Evolutionary conservation across 2,888 invertebrate species (phyloP).

Genomic region (Dynastes hyllus): DNA sequence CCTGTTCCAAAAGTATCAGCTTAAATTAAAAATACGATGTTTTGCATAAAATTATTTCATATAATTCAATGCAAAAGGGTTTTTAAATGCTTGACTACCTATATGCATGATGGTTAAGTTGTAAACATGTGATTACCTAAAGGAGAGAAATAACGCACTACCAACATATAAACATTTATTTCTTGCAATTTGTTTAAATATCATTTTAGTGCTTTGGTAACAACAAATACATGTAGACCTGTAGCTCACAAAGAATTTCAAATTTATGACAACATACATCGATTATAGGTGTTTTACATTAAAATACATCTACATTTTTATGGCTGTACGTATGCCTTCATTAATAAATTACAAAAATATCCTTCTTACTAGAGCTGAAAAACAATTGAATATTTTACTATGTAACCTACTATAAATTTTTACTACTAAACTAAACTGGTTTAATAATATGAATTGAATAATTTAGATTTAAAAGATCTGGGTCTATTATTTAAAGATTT

Average conservation of each 20-base stretch:
- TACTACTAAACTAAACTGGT: no score
- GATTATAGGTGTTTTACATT: neutral
- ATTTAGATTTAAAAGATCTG: neutral
- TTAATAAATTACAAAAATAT: constrained; percentile 7
- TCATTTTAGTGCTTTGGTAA: constrained; percentile 18
- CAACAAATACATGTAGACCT: constrained; percentile 1
- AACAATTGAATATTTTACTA: neutral
- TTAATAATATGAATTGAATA: neutral
- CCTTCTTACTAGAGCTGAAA: neutral
- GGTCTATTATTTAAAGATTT: neutral
- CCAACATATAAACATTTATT: constrained; percentile 32
- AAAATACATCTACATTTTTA: neutral
- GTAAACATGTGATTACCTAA: neutral
- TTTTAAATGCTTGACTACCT: no score
- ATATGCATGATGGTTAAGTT: neutral
- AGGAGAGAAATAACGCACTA: neutral
- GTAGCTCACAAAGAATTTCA: neutral
- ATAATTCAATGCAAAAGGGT: no score
- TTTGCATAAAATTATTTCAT: no score
- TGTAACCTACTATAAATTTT: neutral
- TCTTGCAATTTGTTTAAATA: constrained; percentile 20
- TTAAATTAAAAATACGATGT: no score
- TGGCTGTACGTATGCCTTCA: neutral
- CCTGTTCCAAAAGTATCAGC: no score
- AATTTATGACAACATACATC: neutral